phyloP scores from a whole-genome alignment of 2,888 invertebrate species.

The Alloplasta piceator region DNA sequence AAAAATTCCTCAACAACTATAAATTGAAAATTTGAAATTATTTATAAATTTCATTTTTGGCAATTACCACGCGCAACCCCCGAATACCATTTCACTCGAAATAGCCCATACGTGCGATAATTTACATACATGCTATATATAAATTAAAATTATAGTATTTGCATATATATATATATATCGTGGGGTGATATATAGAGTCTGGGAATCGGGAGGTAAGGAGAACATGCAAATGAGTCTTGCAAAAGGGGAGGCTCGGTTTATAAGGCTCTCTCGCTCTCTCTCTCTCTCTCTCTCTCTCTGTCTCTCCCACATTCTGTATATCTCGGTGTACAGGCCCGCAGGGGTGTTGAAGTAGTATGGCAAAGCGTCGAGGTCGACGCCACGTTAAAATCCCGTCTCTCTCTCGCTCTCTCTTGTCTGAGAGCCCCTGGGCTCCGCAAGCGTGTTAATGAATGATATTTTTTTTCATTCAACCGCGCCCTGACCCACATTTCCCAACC shows the following conservation, averaged over 20 bases:
- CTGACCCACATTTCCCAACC: conserved; percentile 80
- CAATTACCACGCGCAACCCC: too few species aligned
- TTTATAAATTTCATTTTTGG: too few species aligned
- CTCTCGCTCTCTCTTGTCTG: conserved; percentile 63
- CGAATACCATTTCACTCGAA: neutral
- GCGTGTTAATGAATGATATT: conserved; percentile 82
- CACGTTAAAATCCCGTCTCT: conserved; percentile 23
- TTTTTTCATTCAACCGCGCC: conserved; percentile 82
- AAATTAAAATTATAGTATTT: neutral
- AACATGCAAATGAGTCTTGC: conserved; percentile 46
- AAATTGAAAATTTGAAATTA: too few species aligned
- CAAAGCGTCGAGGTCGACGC: conserved; percentile 54
- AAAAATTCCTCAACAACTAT: too few species aligned
- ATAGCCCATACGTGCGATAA: neutral
- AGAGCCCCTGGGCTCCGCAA: conserved; percentile 74
- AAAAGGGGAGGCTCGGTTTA: conserved; percentile 45
- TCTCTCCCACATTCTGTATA: neutral
- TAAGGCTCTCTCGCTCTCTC: conserved; percentile 6
- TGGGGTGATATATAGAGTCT: conserved; percentile 3
- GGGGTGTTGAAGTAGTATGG: conserved; percentile 58
- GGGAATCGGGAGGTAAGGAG: conserved; percentile 19
- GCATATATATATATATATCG: neutral
- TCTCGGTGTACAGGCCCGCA: conserved; percentile 14
- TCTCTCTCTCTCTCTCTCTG: neutral
- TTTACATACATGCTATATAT: neutral